These are phyloP conservation scores for Vulpes lagopus DNA, from an alignment of 2,113 vertebrate genomes.

Conservation along the genomic window DNA sequence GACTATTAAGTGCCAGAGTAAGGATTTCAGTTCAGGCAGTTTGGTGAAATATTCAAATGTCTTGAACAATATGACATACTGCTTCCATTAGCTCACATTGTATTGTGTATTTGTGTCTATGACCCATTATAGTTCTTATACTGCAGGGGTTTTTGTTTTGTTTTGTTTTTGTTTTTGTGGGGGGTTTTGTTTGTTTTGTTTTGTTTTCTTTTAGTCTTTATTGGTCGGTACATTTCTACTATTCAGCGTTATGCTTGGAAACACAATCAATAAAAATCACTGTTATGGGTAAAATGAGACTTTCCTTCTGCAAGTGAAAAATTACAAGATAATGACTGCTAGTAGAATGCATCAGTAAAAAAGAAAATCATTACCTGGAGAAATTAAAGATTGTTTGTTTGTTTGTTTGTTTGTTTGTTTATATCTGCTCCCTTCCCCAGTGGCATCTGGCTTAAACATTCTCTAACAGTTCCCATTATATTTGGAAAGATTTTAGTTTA, in stretches of 20 bases:
- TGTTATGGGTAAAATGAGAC: background rate
- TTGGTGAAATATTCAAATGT: background rate
- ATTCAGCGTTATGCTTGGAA: background rate
- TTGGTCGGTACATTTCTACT: background rate
- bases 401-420: background rate
- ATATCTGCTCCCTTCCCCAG: background rate
- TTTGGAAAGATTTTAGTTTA: background rate
- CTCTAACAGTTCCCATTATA: background rate
- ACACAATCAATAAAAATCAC: background rate
- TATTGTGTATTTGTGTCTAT: background rate
- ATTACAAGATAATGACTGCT: background rate
- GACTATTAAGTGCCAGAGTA: background rate
- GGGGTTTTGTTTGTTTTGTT: no score
- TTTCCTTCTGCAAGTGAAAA: background rate
- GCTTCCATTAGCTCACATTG: background rate
- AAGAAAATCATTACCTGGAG: background rate
- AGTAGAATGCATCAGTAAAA: background rate
- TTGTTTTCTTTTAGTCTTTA: background rate
- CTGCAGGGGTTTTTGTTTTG: background rate
- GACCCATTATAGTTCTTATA: background rate
- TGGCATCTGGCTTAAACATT: background rate
- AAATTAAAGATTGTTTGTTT: background rate
- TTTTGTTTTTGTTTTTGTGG: no score
- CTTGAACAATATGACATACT: background rate
- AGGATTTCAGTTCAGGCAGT: background rate